These are phyloP conservation scores for Pseudomyrmex concolor DNA, from an alignment of 1,140 invertebrate genomes.

Conservation along the genomic window DNA sequence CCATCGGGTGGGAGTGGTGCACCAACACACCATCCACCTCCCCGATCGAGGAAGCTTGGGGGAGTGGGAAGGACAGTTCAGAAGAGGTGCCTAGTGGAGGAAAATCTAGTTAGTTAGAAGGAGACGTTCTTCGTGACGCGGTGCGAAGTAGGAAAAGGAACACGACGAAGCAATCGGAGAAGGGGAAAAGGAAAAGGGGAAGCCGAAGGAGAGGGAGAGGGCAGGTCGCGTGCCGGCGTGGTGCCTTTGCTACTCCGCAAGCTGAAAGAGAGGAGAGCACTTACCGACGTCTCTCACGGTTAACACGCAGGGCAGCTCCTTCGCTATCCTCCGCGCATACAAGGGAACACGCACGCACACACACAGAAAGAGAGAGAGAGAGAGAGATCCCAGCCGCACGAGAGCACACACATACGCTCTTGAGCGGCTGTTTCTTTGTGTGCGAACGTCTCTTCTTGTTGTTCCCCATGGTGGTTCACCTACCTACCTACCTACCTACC, in stretches of 20 bases:
- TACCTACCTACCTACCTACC: conserved; percentile 82
- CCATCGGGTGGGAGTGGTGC: conserved; percentile 69
- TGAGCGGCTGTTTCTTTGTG: no score
- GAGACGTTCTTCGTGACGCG: conserved; percentile 49
- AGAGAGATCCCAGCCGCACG: not conserved
- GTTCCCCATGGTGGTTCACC: conserved; percentile 67
- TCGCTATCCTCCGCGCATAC: conserved; percentile 64
- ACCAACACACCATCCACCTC: conserved; percentile 61
- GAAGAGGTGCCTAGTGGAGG: conserved; percentile 57
- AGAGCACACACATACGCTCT: not conserved
- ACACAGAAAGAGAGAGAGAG: conserved; percentile 7
- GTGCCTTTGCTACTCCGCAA: conserved; percentile 72
- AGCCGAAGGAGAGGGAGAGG: conserved; percentile 70
- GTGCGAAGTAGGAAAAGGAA: conserved; percentile 54
- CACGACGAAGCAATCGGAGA: conserved; percentile 35
- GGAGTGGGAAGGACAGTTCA: conserved; percentile 41
- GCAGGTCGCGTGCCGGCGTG: conserved; percentile 84
- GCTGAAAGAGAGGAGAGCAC: conserved; percentile 77
- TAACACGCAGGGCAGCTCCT: conserved; percentile 72
- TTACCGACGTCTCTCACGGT: conserved; percentile 81
- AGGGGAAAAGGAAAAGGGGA: not conserved
- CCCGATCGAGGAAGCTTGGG: conserved; percentile 24
- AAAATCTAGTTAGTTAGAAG: conserved; percentile 59
- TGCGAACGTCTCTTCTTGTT: not conserved
- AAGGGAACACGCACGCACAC: conserved; percentile 39